Evolutionary conservation across 30 jellyfish, hydroid and myxozoan genomes (phyloP), one percentile per base, ranked within the genome.

Genomic region (Aurelia sp.): DNA sequence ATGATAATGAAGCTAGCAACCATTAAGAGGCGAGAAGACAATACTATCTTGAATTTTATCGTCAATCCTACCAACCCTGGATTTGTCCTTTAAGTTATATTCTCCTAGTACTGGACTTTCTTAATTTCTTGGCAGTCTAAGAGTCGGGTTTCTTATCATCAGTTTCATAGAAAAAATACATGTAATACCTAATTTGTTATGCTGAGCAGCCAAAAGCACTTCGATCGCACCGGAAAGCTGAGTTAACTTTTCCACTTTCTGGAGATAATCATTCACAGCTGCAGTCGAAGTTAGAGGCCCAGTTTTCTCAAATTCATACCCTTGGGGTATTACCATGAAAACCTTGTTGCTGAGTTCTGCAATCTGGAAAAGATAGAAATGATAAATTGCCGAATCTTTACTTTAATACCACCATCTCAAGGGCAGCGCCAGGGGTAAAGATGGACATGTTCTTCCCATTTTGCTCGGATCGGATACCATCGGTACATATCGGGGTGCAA

Each of bases 301-400:
- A 66, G 72, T 71, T 8, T 62, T 30, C 59, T 77, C 88, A 67
- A 12, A 69, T 3, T 72, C 83, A 62, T 68, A 73, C 57, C 79
- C 23, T 4, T 62, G 47, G 10, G 96, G 96, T 53, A 88, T 68
- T 66, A 88, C 6, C 88, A 79, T 78, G 65, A 21, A 88, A 18
- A 67, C 61, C 18, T n/a, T 53, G 75, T 86, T 86, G 35, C 96
- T 86, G 62, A 86, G 63, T 47, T 66, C 86, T 16, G 90, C 96
- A 76, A 86, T n/a, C 96, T 86, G 35, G 16, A 52, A 64, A 51
- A 11, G 16, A 86, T 9, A 30, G 15, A 2, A 27, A 27, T 27
- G 2, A 27, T 27, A 0, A 0, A 27, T 27, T 27, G 33, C 2
- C 2, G 33, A 27, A 27, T 27, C 33, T 27, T 27, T 27, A 2